Conservation (phyloP, 2,113 vertebrate species). For the Proterorhinus semilunaris region DNA sequence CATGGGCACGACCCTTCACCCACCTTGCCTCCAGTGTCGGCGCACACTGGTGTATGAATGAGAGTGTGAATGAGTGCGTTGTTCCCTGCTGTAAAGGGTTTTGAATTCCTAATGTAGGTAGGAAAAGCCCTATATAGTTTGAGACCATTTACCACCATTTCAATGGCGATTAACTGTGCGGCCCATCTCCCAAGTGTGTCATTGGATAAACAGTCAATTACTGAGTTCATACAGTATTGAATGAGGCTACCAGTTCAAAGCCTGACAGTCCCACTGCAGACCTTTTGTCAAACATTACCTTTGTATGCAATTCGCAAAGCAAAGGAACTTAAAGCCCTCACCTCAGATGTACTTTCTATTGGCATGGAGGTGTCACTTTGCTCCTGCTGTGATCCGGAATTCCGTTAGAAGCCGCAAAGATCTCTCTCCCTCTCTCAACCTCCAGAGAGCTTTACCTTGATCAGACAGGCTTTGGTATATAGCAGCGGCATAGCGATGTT, state of each 20-base stretch:
- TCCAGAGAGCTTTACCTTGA: conserved; percentile 35
- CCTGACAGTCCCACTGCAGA: conserved; percentile 7
- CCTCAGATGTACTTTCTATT: conserved; percentile 16
- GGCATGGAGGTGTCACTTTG: conserved; percentile 7
- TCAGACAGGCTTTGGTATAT: conserved; percentile 28
- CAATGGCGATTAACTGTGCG: too few species aligned
- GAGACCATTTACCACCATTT: too few species aligned
- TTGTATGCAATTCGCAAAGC: conserved; percentile 11
- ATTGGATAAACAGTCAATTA: not conserved
- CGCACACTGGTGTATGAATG: too few species aligned
- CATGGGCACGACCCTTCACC: too few species aligned
- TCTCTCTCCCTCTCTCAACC: not conserved
- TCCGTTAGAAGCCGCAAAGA: conserved; percentile 28
- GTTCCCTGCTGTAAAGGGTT: too few species aligned
- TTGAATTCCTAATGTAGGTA: too few species aligned
- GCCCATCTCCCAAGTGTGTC: too few species aligned
- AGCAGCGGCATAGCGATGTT: conserved; percentile 25
- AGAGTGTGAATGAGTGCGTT: too few species aligned
- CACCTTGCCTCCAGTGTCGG: too few species aligned
- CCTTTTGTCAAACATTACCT: not conserved
- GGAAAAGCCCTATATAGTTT: too few species aligned
- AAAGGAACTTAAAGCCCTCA: conserved; percentile 5
- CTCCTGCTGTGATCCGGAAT: conserved; percentile 17
- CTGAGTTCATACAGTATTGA: not conserved
- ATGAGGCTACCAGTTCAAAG: conserved; percentile 16